These are phyloP conservation scores for Tautogolabrus adspersus DNA, from an alignment of 2,113 vertebrate species.

Conservation along the genomic window DNA sequence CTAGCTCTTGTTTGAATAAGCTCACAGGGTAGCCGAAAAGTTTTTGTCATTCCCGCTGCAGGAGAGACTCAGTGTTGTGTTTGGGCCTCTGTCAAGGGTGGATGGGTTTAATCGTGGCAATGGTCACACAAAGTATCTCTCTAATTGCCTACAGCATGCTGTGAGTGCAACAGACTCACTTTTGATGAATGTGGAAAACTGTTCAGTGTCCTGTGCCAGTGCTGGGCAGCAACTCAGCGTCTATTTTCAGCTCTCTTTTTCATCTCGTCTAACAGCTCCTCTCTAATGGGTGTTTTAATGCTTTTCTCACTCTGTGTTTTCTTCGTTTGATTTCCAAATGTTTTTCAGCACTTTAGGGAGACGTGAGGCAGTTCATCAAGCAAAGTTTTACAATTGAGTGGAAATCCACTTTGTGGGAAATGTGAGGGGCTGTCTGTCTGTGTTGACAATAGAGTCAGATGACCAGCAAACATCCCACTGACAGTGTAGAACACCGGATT, in stretches of 20 bases:
- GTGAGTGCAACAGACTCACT: constrained; percentile 56
- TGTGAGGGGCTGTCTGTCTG: constrained; percentile 23
- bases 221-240: constrained; percentile 40
- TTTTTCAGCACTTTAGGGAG: constrained; percentile 50
- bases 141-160: constrained; percentile 63
- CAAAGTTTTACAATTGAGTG: constrained; percentile 35
- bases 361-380: constrained; percentile 42
- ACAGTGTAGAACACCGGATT: constrained; percentile 19
- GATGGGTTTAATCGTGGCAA: constrained; percentile 58
- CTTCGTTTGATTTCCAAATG: constrained; percentile 51
- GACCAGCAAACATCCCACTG: constrained; percentile 24
- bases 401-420: constrained; percentile 40
- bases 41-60: constrained; percentile 28
- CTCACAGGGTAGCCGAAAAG: constrained; percentile 28
- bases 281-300: constrained; percentile 61
- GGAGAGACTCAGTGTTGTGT: constrained; percentile 45
- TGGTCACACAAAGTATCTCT: constrained; percentile 60
- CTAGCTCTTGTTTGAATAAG: constrained; percentile 49
- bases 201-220: constrained; percentile 44
- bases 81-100: constrained; percentile 53
- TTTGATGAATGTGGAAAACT: constrained; percentile 77
- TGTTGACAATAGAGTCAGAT: constrained; percentile 26
- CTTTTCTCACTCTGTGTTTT: constrained; percentile 53
- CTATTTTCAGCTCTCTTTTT: constrained; percentile 60
- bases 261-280: not conserved